Percentiles rank a stretch among this genome's conserved stretches.
These are phyloP conservation scores for Vidua macroura DNA, from an alignment of 2,113 vertebrate species.

Conservation along the genomic window DNA sequence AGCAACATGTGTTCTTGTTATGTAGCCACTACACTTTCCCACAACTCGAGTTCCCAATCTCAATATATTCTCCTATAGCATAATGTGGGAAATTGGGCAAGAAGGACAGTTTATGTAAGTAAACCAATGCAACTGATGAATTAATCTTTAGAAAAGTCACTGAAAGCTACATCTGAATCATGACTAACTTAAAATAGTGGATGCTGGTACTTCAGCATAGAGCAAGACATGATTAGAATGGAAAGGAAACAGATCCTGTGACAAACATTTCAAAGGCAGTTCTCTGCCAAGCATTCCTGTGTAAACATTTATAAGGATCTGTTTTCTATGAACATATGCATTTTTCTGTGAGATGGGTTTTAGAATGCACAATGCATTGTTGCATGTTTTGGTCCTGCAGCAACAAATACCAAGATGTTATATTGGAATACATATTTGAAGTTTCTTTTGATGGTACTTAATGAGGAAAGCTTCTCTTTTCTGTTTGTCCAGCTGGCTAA, in stretches of 20 bases:
- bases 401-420: background rate
- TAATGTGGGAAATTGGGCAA: background rate
- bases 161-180: background rate
- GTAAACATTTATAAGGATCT: background rate
- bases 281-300: background rate
- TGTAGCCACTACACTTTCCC: background rate
- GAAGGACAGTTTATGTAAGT: background rate
- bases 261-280: background rate
- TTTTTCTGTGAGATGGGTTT: background rate
- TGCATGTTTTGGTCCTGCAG: background rate
- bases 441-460: background rate
- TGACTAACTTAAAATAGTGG: background rate
- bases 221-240: background rate
- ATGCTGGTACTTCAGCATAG: background rate
- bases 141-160: background rate
- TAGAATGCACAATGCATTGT: background rate
- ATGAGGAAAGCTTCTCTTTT: constrained; percentile 1
- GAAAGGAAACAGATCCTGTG: background rate
- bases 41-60: background rate
- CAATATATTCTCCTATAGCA: background rate
- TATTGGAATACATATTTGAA: background rate
- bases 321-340: background rate
- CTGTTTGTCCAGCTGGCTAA: background rate
- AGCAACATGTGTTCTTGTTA: background rate
- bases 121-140: background rate